Conservation (phyloP, 2,113 vertebrate genomes). For the Azemiops feae region DNA sequence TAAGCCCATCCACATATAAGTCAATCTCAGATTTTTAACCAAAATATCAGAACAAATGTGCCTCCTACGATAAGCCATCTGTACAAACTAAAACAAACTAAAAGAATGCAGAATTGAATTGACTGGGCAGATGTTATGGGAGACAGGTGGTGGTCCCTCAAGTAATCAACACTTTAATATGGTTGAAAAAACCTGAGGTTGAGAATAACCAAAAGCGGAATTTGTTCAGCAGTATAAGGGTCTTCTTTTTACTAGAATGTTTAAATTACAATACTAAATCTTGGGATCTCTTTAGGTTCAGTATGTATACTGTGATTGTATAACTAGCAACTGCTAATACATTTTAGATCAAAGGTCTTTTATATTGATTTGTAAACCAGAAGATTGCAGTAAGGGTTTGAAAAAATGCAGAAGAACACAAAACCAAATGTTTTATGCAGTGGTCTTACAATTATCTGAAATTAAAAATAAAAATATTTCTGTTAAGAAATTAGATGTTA, state of each 20-base stretch:
- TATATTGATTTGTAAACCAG: constrained; percentile 20
- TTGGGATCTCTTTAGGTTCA: background rate
- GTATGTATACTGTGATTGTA: constrained; percentile 21
- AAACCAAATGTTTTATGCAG: background rate
- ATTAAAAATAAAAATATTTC: background rate
- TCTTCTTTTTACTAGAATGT: background rate
- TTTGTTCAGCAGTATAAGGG: background rate
- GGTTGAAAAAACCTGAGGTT: background rate
- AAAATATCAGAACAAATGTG: background rate
- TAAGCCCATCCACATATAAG: background rate
- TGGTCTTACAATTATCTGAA: background rate
- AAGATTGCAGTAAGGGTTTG: background rate
- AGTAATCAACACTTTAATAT: background rate
- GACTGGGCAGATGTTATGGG: background rate
- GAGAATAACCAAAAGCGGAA: background rate
- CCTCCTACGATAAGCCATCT: background rate
- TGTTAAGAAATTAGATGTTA: background rate
- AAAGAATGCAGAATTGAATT: background rate
- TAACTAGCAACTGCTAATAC: constrained; percentile 2
- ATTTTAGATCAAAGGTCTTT: constrained; percentile 2
- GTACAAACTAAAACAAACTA: background rate
- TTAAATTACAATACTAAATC: background rate
- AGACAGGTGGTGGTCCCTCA: background rate
- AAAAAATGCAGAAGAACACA: background rate
- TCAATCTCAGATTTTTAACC: background rate